Percentiles rank a stretch among this genome's conserved stretches.
Evolutionary conservation across 2,113 vertebrate species (phyloP).

Genomic region (Notothenia rossii): DNA sequence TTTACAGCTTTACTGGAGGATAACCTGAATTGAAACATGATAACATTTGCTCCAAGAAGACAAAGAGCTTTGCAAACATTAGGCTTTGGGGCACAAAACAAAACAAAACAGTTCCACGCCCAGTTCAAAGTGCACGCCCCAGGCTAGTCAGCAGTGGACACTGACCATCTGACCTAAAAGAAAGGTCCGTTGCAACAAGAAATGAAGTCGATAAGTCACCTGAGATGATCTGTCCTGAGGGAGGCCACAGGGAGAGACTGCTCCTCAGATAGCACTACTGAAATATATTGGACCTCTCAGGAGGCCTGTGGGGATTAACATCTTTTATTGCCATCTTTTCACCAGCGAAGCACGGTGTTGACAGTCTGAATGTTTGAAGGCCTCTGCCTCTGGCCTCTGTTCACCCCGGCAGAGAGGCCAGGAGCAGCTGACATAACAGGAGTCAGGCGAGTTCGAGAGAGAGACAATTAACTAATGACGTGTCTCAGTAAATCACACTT

Average conservation of each 20-base stretch:
- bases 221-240: neutral
- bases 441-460: constrained; percentile 72
- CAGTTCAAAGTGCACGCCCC: neutral
- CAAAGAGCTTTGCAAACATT: constrained; percentile 17
- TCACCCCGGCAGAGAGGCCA: constrained; percentile 9
- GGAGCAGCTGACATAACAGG: constrained; percentile 77
- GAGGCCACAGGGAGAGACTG: constrained; percentile 9
- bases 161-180: constrained; percentile 1
- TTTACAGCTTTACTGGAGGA: too few relatives aligned
- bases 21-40: neutral
- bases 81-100: neutral
- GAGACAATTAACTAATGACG: neutral
- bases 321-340: constrained; percentile 43
- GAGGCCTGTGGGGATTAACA: neutral
- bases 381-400: constrained; percentile 46
- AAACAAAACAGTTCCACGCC: neutral
- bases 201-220: constrained; percentile 3
- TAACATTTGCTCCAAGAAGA: neutral
- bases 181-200: constrained; percentile 8
- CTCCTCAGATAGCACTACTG: constrained; percentile 22
- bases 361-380: constrained; percentile 63
- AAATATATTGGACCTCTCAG: constrained; percentile 10
- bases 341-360: constrained; percentile 58
- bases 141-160: neutral
- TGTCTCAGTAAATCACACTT: neutral